These are phyloP conservation scores for Apteryx mantelli DNA, from an alignment of 2,113 vertebrate genomes.

Conservation along the genomic window DNA sequence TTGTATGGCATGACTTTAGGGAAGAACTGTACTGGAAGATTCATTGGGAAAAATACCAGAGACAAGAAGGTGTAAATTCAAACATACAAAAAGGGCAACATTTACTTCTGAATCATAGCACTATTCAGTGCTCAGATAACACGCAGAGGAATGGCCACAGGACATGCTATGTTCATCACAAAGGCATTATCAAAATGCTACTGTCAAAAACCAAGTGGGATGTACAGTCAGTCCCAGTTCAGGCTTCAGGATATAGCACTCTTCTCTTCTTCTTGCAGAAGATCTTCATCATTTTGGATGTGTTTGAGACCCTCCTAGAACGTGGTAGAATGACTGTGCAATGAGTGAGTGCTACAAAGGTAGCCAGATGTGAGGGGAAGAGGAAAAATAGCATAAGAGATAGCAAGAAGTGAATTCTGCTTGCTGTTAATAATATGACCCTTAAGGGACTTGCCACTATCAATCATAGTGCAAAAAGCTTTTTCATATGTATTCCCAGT, in stretches of 20 bases:
- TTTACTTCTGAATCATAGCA: background rate
- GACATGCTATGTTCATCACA: background rate
- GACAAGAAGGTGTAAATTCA: background rate
- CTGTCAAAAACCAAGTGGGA: background rate
- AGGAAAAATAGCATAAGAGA: background rate
- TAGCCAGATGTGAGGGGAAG: background rate
- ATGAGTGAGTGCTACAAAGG: background rate
- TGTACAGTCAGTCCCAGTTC: background rate
- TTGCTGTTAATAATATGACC: too few species aligned
- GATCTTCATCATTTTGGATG: background rate
- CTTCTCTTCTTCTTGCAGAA: background rate
- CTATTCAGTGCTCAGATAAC: background rate
- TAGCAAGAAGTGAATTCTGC: background rate
- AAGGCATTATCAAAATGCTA: background rate
- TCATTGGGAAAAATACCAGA: background rate
- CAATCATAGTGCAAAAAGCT: background rate
- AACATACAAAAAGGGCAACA: background rate
- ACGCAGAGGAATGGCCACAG: background rate
- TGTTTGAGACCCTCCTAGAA: background rate
- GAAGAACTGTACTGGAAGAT: background rate
- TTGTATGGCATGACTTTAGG: background rate
- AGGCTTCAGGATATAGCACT: background rate
- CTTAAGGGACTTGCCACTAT: fast-evolving
- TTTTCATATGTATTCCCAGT: background rate
- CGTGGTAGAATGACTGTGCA: background rate